phyloP scores from a whole-genome alignment of 1,140 invertebrate species.

The Vollenhovia emeryi region DNA sequence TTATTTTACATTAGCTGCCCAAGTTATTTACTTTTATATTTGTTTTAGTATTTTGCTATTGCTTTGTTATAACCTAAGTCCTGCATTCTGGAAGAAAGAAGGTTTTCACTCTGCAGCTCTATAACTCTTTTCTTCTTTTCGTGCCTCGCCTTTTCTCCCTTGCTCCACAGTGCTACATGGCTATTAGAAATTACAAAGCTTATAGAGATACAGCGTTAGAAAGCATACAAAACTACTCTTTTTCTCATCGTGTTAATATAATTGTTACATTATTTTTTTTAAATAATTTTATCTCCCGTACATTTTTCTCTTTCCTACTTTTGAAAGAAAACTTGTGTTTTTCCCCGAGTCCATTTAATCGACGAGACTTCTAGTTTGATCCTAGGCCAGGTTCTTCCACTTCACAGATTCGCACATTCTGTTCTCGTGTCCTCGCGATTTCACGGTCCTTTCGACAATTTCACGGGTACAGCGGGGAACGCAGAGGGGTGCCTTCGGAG shows the following conservation, averaged over 20 bases:
- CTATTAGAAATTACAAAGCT: no score
- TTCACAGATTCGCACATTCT: background rate
- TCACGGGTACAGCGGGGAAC: conserved; percentile 23
- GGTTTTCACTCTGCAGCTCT: no score
- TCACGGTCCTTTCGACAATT: conserved; percentile 54
- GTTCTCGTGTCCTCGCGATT: conserved; percentile 24
- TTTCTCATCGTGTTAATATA: background rate
- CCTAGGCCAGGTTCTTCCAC: background rate
- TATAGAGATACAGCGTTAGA: no score
- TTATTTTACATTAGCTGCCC: background rate
- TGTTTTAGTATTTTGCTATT: background rate
- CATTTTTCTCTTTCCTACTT: background rate
- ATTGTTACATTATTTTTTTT: background rate
- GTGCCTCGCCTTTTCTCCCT: no score
- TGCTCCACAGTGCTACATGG: no score
- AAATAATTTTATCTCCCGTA: background rate
- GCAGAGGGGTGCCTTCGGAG: conserved; percentile 36
- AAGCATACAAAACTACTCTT: no score
- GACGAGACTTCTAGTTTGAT: background rate
- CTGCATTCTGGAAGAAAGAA: no score
- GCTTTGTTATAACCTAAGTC: no score
- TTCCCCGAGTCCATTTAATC: background rate
- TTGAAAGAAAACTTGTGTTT: background rate
- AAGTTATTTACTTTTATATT: background rate
- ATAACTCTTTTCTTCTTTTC: no score